Base-by-base conservation (phyloP, 2,113 vertebrate species). In the Tupaia tana region DNA sequence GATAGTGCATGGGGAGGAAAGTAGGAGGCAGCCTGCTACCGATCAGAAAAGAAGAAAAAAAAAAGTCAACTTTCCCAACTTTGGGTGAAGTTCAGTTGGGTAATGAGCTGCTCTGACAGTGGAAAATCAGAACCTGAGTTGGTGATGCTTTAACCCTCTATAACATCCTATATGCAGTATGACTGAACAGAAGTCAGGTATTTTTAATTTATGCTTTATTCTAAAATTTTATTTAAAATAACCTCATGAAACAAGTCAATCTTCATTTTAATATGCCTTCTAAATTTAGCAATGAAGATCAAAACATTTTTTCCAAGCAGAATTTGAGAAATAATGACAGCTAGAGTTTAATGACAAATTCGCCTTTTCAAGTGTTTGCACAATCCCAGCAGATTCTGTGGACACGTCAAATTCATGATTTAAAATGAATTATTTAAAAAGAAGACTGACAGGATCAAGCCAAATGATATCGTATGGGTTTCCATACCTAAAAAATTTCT, bases 221-320 rank as follows among this genome's bases (percentile, higher is more conserved):
- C 74, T 7, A 25, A 34, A 25, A 12, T 81, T 91, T 43, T 77
- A 79, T 54, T 90, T 79, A 29, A 69, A 95, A 66, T 34, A 9
- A 4, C 20, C 90, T 86, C 67, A 75, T 85, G 24, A 87, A 92
- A 70, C 61, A 79, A 88, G 20, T 61, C 87, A 79, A 61, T 90
- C 80, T 93, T 89, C 58, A 88, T 85, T 94, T 91, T 69, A 84
- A 90, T 89, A 77, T 75, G 34, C 13, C 79, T 93, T 88, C 87
- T 78, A 92, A 67, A 95, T 92, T 93, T 93, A 96, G 81, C 92
- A 92, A 70, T 64, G 67, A 83, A 56, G 69, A 94, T 95, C 58
- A 90, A 89, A 94, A 67, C 24, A 34, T 70, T 74, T 89, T 31
- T 88, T 78, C 15, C 31, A 61, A 7, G 18, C 8, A 85, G 89